These are phyloP conservation scores for Venturia canescens DNA, from an alignment of 1,140 invertebrate species.

Conservation along the genomic window DNA sequence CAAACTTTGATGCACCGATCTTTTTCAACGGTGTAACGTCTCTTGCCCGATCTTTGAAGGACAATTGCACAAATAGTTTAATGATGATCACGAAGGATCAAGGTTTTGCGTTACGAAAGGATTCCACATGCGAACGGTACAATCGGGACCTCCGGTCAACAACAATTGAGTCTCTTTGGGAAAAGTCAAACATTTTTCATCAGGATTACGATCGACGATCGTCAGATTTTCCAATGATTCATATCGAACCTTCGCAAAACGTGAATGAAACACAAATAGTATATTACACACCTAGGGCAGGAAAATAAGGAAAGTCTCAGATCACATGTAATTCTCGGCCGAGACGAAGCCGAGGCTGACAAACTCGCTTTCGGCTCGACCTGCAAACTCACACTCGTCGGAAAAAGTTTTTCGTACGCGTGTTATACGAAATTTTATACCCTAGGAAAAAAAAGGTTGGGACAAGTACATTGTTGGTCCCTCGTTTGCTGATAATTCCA, in stretches of 20 bases:
- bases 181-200: not conserved
- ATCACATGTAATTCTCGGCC: too few species aligned
- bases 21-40: slow-evolving; percentile 80
- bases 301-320: too few species aligned
- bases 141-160: slow-evolving; percentile 85
- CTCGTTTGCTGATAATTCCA: too few species aligned
- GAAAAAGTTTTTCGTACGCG: too few species aligned
- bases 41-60: slow-evolving; percentile 77
- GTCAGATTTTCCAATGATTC: slow-evolving; percentile 7
- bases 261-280: too few species aligned
- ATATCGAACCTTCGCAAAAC: slow-evolving; percentile 66
- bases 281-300: too few species aligned
- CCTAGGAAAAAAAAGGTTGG: too few species aligned
- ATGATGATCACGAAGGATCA: slow-evolving; percentile 82
- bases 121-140: slow-evolving; percentile 85
- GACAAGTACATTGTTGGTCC: too few species aligned
- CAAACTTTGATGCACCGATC: slow-evolving; percentile 85
- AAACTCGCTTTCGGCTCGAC: too few species aligned
- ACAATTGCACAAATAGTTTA: slow-evolving; percentile 82
- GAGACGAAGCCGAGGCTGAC: too few species aligned
- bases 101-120: slow-evolving; percentile 83
- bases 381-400: too few species aligned
- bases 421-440: too few species aligned
- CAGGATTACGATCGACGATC: not conserved
- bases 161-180: slow-evolving; percentile 77